Percentiles rank a stretch among this genome's conserved stretches.
Evolutionary conservation across 1,140 invertebrate genomes (phyloP).

Genomic region (honey bee (Apis mellifera)): DNA sequence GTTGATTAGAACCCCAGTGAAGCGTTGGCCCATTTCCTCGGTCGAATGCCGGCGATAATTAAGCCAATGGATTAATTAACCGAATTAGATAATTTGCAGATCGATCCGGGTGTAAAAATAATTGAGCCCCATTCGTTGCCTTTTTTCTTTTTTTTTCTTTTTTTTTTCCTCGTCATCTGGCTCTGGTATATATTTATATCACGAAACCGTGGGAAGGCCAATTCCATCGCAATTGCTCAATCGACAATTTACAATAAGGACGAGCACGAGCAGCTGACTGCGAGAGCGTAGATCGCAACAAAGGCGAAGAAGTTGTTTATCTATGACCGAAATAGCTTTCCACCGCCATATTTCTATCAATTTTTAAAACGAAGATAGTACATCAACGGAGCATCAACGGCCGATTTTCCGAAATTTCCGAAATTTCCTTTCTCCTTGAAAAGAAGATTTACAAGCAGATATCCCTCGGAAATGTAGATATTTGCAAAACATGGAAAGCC

Average conservation of each 20-base stretch:
- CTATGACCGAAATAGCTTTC: too few species aligned
- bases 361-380: background rate
- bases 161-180: conserved; percentile 30
- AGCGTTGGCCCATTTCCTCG: background rate
- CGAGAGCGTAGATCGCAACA: conserved; percentile 26
- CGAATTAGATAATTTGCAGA: conserved; percentile 77
- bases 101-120: conserved; percentile 73
- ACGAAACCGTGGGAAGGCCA: conserved; percentile 48
- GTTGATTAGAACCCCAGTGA: background rate
- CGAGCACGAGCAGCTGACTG: conserved; percentile 30
- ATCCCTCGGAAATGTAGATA: background rate
- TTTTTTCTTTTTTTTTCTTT: too few species aligned
- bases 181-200: conserved; percentile 55
- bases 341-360: too few species aligned
- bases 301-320: too few species aligned
- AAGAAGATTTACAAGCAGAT: conserved; percentile 24
- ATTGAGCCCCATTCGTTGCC: conserved; percentile 59
- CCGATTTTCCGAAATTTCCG: background rate
- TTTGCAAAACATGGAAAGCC: conserved; percentile 13
- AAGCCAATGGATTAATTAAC: conserved; percentile 79
- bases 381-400: background rate
- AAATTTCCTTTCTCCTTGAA: background rate
- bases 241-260: conserved; percentile 66
- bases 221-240: conserved; percentile 72
- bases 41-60: conserved; percentile 63